phyloP scores from a whole-genome alignment of 2,888 invertebrate genomes.

The Gymnoscelis rufifasciata region DNA sequence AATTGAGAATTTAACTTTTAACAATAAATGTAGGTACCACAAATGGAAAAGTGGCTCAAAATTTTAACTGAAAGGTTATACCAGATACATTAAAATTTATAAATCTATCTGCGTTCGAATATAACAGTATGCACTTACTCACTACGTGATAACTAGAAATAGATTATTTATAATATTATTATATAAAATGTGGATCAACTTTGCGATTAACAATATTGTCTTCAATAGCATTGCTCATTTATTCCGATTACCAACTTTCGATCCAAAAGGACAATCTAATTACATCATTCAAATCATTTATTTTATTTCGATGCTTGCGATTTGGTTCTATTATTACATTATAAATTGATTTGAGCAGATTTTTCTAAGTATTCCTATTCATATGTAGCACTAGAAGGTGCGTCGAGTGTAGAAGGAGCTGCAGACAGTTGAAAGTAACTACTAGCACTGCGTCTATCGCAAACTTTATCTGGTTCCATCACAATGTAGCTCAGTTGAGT shows the following conservation, averaged over 20 bases:
- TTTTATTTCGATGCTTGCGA: background rate
- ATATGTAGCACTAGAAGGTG: constrained; percentile 43
- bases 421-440: constrained; percentile 48
- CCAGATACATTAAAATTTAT: background rate
- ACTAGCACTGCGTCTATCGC: constrained; percentile 38
- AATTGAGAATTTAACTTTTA: too few species aligned
- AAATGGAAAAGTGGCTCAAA: background rate
- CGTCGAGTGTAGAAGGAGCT: constrained; percentile 46
- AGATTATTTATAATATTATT: constrained; percentile 40
- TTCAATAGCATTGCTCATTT: constrained; percentile 65
- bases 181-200: constrained; percentile 71
- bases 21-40: too few species aligned
- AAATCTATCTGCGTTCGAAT: constrained; percentile 24
- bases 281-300: constrained; percentile 7
- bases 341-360: constrained; percentile 4
- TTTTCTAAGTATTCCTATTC: constrained; percentile 12
- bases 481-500: constrained; percentile 78
- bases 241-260: constrained; percentile 45
- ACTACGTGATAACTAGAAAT: constrained; percentile 53
- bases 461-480: constrained; percentile 58
- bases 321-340: background rate
- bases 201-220: constrained; percentile 77
- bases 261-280: constrained; percentile 32
- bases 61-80: too few species aligned
- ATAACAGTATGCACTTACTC: constrained; percentile 55